Evolutionary conservation across 2,888 invertebrate genomes (phyloP).

Genomic region (Ichneumoninae sp.): DNA sequence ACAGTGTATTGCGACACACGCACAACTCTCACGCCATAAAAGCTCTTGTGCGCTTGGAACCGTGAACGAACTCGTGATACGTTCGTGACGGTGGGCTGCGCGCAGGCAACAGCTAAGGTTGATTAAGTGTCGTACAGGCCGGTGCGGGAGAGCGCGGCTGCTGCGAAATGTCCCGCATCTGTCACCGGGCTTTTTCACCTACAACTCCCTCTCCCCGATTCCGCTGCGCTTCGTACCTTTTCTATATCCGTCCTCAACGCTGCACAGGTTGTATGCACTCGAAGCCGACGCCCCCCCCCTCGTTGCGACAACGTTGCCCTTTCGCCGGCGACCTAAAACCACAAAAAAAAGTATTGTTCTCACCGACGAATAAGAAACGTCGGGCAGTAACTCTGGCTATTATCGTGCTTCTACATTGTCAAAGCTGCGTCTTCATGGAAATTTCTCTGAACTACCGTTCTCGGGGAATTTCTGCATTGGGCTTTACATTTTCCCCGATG

Average conservation of each 20-base stretch:
- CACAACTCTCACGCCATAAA: constrained; percentile 33
- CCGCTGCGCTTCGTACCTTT: constrained; percentile 36
- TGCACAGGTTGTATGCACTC: constrained; percentile 24
- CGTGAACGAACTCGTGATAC: constrained; percentile 65
- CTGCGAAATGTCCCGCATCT: constrained; percentile 81
- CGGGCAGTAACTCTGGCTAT: neutral
- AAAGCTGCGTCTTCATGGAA: neutral
- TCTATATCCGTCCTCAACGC: constrained; percentile 9
- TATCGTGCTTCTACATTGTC: constrained; percentile 13
- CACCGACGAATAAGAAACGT: constrained; percentile 17
- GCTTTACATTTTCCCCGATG: neutral
- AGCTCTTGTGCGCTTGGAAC: constrained; percentile 29
- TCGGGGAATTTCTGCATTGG: neutral
- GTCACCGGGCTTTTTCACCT: constrained; percentile 79
- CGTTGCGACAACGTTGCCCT: constrained; percentile 31
- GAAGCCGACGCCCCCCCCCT: constrained; percentile 17
- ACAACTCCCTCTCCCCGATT: constrained; percentile 12
- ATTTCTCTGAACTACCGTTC: neutral
- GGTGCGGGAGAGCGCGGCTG: constrained; percentile 72
- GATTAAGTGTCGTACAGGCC: constrained; percentile 79
- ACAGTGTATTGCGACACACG: constrained; percentile 30
- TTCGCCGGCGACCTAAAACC: constrained; percentile 25
- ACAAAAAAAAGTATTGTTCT: constrained; percentile 6
- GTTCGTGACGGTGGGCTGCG: constrained; percentile 65
- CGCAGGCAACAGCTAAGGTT: constrained; percentile 74